Evolutionary conservation across 2,113 vertebrate genomes (phyloP), one percentile per base, ranked within the genome.

Genomic region (Nothocercus nigrocapillus): DNA sequence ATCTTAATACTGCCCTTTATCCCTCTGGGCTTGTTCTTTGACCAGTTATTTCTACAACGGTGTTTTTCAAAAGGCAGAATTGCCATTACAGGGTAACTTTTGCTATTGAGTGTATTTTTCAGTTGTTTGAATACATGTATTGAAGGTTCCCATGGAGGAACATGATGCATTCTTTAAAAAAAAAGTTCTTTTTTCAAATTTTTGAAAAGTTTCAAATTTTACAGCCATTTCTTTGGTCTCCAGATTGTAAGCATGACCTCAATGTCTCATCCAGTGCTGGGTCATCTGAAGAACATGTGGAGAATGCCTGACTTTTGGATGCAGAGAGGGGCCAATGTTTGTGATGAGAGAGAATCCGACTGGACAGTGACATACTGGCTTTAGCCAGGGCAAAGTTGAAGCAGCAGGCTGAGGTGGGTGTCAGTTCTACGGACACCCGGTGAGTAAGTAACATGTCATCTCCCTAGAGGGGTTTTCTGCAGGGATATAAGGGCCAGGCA

Each of bases 131-230:
- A 77, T 49, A 78, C 0, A 0, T 40, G 30, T 15, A 70, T 64
- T 70, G 59, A 93, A 62, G 21, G 53, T 58, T 79, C 6, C 69
- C 74, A 7, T 20, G 21, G 56, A 93, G 27, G 11, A 85, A 77
- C 8, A 88, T 8, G n/a, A 81, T 59, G 14, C 2, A n/a, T 56
- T 54, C 81, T 81, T 56, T 77, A 49, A 49, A 49, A 11, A 22
- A 53, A 56, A 30, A 51, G 36, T 18, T 30, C 9, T 81, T 66
- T 79, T 81, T 49, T 69, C 2, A 6, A 95, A 77, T 67, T 5
- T n/a, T n/a, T n/a, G n/a, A n/a, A n/a, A n/a, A 38, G 18, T 83
- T 81, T 80, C 19, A 59, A 40, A 83, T 88, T 88, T 93, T 67
- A 62, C 11, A 83, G 25, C 11, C 8, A 3, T 85, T 93, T 72